Evolutionary conservation across 1,140 invertebrate genomes (phyloP), one percentile per base, ranked within the genome.

Genomic region (Caenorhabditis briggsae): DNA sequence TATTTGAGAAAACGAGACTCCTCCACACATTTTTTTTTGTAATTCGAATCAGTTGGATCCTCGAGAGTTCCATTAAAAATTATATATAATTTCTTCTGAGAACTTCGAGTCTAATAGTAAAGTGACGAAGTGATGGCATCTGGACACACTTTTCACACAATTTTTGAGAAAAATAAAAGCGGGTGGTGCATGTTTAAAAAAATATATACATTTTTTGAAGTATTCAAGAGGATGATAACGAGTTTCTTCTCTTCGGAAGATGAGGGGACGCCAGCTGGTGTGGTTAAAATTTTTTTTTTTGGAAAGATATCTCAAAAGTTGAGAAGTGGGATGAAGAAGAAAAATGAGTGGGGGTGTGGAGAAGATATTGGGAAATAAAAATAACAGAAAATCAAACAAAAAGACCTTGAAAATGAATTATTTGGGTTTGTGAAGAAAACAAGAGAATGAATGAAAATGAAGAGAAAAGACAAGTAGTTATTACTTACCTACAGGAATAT

Each of bases 111-210:
- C 16, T 7, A 8, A n/a, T n/a, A n/a, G n/a, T n/a, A n/a, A 61
- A 61, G 20, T 20, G 8, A 16, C n/a, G 18, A n/a, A 58, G n/a
- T 25, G 11, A 61, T 61, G 59, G 3, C 59, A 61, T 61, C 59
- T 61, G 59, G 59, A 2, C 23, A 20, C 59, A 23, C 33, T 33
- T 33, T 33, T 33, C 33, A 33, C 33, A 61, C 59, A 61, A 20
- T 61, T 61, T 25, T 61, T 14, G 50, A 53, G 16, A 53, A 53
- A 20, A 70, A 18, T 43, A 46, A 78, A 50, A 20, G 8, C 33
- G 70, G 46, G 46, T 14, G 70, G 70, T 78, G 43, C 70, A 78
- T 78, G 70, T 25, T 70, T 70, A 16, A 70, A 70, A 70, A 48
- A 70, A 46, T 14, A 70, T 70, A 25, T 18, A n/a, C n/a, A 46